phyloP scores from a whole-genome alignment of 1,140 invertebrate genomes.

The Pachypeltis micranthus region DNA sequence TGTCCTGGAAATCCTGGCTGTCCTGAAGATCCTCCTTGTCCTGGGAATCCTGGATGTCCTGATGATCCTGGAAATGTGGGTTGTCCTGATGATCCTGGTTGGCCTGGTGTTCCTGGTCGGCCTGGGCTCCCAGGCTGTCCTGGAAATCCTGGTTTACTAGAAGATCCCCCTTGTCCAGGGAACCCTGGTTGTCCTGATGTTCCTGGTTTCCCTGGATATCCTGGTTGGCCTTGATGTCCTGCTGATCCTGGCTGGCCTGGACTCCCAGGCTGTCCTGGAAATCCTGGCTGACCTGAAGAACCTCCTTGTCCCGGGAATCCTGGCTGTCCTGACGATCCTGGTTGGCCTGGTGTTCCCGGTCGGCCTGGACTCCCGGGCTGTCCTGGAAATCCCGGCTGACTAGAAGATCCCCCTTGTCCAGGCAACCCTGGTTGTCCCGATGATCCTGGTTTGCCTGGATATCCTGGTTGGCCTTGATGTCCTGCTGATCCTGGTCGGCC shows the following conservation, averaged over 20 bases:
- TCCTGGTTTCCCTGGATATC: conserved; percentile 23
- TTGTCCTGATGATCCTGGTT: too few relatives aligned
- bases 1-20: conserved; percentile 25
- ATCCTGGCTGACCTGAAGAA: background rate
- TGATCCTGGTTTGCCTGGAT: conserved; percentile 25
- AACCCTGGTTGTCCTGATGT: conserved; percentile 20
- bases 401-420: conserved; percentile 20
- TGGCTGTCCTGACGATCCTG: conserved; percentile 24
- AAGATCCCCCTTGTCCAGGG: too few relatives aligned
- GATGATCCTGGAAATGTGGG: conserved; percentile 19
- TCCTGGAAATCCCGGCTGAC: conserved; percentile 25
- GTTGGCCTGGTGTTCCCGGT: too few relatives aligned
- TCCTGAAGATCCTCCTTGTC: conserved; percentile 29
- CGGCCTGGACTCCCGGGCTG: conserved; percentile 23
- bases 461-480: conserved; percentile 27
- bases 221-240: conserved; percentile 19
- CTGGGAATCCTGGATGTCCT: conserved; percentile 24
- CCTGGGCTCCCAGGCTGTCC: conserved; percentile 19
- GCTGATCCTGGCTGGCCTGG: background rate
- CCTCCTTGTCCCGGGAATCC: background rate
- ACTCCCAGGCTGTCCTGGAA: conserved; percentile 19
- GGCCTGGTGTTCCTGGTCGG: conserved; percentile 18
- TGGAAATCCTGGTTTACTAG: conserved; percentile 19
- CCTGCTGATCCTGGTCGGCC: conserved; percentile 26
- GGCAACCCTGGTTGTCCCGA: conserved; percentile 20